Conservation (phyloP, 2,888 invertebrate genomes). For the Odontothrips loti region DNA sequence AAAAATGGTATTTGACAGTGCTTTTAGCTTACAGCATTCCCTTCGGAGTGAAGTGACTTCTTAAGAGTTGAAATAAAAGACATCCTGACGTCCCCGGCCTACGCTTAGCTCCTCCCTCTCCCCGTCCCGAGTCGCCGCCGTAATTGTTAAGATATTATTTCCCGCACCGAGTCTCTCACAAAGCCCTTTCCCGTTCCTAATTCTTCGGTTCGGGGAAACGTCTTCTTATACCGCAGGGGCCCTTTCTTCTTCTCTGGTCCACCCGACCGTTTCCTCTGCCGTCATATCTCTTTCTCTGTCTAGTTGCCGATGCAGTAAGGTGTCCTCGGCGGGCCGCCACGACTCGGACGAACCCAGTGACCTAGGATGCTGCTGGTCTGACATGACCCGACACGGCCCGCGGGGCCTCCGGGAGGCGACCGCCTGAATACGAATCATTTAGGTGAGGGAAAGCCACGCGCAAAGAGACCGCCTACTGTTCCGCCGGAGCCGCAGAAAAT, state of each 20-base stretch:
- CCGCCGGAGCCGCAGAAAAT: too few species aligned
- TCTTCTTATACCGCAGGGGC: neutral
- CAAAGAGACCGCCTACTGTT: too few species aligned
- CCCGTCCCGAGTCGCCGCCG: neutral
- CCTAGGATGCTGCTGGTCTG: too few species aligned
- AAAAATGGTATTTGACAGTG: neutral
- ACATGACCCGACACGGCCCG: too few species aligned
- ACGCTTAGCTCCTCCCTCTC: neutral
- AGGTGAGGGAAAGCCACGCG: too few species aligned
- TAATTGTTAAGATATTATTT: constrained; percentile 11
- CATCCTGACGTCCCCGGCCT: neutral
- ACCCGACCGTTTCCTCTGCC: neutral
- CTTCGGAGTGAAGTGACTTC: neutral
- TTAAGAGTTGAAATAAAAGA: neutral
- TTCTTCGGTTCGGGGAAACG: neutral
- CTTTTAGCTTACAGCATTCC: neutral
- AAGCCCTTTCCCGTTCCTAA: constrained; percentile 2
- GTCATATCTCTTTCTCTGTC: neutral
- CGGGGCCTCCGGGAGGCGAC: too few species aligned
- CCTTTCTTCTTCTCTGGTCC: neutral
- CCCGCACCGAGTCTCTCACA: neutral
- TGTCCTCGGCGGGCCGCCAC: too few species aligned
- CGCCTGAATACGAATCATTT: too few species aligned
- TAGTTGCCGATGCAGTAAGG: too few species aligned
- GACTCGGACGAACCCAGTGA: too few species aligned